A percentile compares a stretch with the other conserved stretches of the same genome.
These are phyloP conservation scores for Hiodon tergisus DNA, from an alignment of 2,113 vertebrate species.

Conservation along the genomic window DNA sequence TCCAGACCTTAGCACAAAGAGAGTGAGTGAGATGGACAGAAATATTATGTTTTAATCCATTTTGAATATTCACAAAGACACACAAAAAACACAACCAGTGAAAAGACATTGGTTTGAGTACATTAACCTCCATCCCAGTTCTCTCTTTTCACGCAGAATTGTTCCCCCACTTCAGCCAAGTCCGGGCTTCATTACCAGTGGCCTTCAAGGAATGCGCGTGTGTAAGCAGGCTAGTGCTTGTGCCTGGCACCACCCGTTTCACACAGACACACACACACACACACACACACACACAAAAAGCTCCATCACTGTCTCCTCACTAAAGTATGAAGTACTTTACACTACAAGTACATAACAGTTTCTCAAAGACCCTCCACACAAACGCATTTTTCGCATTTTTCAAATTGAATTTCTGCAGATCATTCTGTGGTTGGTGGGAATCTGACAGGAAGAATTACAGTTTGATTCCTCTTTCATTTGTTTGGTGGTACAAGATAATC, in stretches of 20 bases:
- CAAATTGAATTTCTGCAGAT: no score
- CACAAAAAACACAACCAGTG: neutral
- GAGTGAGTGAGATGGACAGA: neutral
- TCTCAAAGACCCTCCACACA: neutral
- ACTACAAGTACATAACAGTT: slow-evolving; percentile 16
- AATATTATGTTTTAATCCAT: neutral
- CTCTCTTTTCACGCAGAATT: no score
- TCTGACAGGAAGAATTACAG: no score
- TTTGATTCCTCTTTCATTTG: no score
- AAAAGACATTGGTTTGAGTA: no score
- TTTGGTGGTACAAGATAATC: no score
- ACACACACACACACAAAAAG: neutral
- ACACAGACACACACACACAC: neutral
- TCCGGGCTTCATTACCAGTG: neutral
- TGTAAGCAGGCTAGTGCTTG: neutral
- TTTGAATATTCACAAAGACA: neutral
- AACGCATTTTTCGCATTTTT: no score
- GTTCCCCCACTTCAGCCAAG: no score
- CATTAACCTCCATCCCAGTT: no score
- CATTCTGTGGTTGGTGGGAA: no score
- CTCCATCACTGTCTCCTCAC: no score
- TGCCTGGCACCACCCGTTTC: neutral
- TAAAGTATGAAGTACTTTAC: neutral
- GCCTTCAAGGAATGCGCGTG: neutral
- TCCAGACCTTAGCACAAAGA: slow-evolving; percentile 68